phyloP scores from a whole-genome alignment of 2,797 vertebrate genomes.

The Muraenolepis orangiensis region DNA sequence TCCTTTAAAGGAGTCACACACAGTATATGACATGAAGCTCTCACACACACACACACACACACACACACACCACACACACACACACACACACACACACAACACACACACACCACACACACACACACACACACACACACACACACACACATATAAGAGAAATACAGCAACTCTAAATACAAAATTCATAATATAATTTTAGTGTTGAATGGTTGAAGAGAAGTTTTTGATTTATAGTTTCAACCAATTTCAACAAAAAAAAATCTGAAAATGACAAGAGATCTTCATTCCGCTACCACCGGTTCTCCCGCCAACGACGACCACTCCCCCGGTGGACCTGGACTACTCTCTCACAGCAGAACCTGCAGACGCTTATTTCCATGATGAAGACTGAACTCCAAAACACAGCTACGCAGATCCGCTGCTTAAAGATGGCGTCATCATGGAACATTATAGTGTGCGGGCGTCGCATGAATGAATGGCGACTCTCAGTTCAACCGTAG shows the following conservation, averaged over 20 bases:
- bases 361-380: background rate
- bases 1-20: slow-evolving; percentile 47
- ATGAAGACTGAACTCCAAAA: background rate
- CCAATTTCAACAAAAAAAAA: too few species aligned
- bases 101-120: too few species aligned
- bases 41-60: slow-evolving; percentile 1
- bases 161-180: background rate
- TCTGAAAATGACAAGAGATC: too few species aligned
- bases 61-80: slow-evolving; percentile 2
- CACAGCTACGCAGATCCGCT: background rate
- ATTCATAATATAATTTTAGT: too few species aligned
- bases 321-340: too few species aligned
- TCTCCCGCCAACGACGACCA: too few species aligned
- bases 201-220: too few species aligned
- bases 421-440: background rate
- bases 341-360: too few species aligned
- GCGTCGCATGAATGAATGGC: background rate
- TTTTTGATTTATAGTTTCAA: too few species aligned
- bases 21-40: background rate
- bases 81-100: background rate
- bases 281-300: too few species aligned
- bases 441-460: background rate
- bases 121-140: background rate
- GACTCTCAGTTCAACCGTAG: background rate
- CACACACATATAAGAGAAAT: background rate